Base-by-base conservation (phyloP, 2,113 vertebrate species). In the Cynoglossus semilaevis region DNA sequence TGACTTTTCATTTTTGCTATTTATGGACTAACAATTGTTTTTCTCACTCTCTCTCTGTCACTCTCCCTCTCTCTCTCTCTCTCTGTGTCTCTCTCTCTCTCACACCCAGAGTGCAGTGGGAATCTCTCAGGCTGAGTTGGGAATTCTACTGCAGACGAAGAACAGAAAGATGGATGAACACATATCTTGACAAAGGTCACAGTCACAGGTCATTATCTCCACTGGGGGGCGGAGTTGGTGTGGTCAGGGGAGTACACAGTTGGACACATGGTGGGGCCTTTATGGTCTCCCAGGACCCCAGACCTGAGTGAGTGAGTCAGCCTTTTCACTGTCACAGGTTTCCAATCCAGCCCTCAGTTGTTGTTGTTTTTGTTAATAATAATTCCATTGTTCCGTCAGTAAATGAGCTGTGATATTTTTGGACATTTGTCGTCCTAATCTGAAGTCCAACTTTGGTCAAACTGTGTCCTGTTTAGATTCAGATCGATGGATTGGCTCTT, bases 121-220 rank as follows among this genome's bases (percentile, higher is more conserved):
- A 66, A 35, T 67, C 46, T 63, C 0, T 38, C 44, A n/a, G 42
- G 70, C 70, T 69, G 71, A 83, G 69, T 73, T 73, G 77, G 77
- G 68, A 77, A 49, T 79, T 58, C 18, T 13, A 1, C 15, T 10
- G 50, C n/a, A 2, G n/a, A 5, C 18, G 34, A 59, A 29, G 22
- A 29, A 29, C 6, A 29, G 22, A 29, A 29, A 29, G 22, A 29
- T 29, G 22, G 22, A 29, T 29, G 22, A 29, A 29, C 22, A 29
- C 22, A 6, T 29, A 29, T 6, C 22, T 29, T 29, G 22, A 29
- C 22, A 29, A 29, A 74, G 83, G 82, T 87, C 80, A 74, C 51
- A 42, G 75, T 58, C 74, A 81, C 37, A 61, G 87, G 86, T 88
- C 83, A 87, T 88, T 88, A 85, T 88, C 84, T 82, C 70, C 75